Base-by-base conservation (phyloP, 2,113 vertebrate genomes). In the Crotalus horridus region DNA sequence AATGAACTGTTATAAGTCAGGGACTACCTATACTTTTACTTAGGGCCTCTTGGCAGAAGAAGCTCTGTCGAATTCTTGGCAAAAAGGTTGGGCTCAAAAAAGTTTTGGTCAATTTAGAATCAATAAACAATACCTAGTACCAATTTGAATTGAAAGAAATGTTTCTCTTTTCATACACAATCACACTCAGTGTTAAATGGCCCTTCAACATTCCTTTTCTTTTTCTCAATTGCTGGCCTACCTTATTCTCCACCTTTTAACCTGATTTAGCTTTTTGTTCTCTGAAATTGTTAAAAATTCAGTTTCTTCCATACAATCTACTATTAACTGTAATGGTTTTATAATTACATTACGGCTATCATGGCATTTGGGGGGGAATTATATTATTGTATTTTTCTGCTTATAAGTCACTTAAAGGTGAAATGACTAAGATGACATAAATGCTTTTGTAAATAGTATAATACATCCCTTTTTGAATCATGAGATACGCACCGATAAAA, bases 1-100 rank as follows among this genome's bases (percentile, higher is more conserved):
- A 69, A 33, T n/a, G 29, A 69, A 69, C 13, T 69, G 64, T 69
- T 69, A 5, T 33, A 69, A n/a, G 12, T n/a, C 13, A 12, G 13
- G 64, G 64, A 69, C 9, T 26, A 61, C 61, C n/a, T 69, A 29
- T n/a, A 43, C 89, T 96, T 96, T 93, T 93, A 21, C 92, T 95
- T 93, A 94, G 91, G 93, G 94, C 53, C 8, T 64, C 43, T n/a
- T 92, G 93, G 85, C 93, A 95, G 64, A 95, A 85, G 92, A 94
- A 96, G 92, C 94, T 92, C 93, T 92, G 23, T 96, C 94, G 96
- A 95, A 93, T 95, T 96, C 94, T 90, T 96, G 95, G 89, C 94
- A 56, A 64, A 69, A 85, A 12, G 87, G 3, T 26, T 92, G 43
- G 2, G 51, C 93, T 46, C 48, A 51, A 51, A 51, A 48, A 48